These are phyloP conservation scores for Drosophila rhopaloa DNA, from an alignment of 1,140 invertebrate genomes.

Conservation along the genomic window DNA sequence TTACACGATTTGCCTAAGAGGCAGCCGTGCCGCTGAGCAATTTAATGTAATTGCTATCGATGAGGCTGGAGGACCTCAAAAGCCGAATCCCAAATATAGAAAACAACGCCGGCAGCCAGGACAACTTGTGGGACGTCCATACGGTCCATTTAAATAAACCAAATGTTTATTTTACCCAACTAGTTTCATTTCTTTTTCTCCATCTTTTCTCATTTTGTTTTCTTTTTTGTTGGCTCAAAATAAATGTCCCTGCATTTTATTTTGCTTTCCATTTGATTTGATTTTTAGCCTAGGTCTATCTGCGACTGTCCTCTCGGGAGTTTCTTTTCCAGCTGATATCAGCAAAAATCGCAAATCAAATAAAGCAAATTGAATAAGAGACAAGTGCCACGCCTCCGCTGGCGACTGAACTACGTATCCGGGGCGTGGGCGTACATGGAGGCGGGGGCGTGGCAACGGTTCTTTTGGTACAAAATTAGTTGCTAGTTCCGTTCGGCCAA, in stretches of 20 bases:
- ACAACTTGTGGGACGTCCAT: conserved; percentile 54
- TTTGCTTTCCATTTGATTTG: conserved; percentile 66
- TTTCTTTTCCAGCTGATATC: conserved; percentile 63
- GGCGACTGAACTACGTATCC: conserved; percentile 2
- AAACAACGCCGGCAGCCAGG: conserved; percentile 5
- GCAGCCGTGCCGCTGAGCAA: conserved; percentile 23
- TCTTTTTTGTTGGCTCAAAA: conserved; percentile 39
- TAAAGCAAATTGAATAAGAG: conserved; percentile 81
- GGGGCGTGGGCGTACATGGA: conserved; percentile 1
- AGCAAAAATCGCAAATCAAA: conserved; percentile 80
- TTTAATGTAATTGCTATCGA: conserved; percentile 73
- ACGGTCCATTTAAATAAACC: conserved; percentile 75
- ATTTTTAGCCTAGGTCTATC: conserved; percentile 62
- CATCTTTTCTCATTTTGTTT: conserved; percentile 15
- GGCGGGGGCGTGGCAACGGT: conserved; percentile 45
- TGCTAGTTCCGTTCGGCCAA: conserved; percentile 45
- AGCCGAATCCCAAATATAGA: conserved; percentile 15
- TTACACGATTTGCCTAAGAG: conserved; percentile 57
- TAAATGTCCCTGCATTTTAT: conserved; percentile 67
- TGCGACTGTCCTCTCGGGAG: conserved; percentile 18
- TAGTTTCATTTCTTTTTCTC: conserved; percentile 27
- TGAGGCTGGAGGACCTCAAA: conserved; percentile 37
- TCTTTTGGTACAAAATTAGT: conserved; percentile 64
- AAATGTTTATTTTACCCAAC: conserved; percentile 61
- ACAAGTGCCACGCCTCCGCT: conserved; percentile 61